phyloP scores from a whole-genome alignment of 2,113 vertebrate species.

The Macquaria ambigua region DNA sequence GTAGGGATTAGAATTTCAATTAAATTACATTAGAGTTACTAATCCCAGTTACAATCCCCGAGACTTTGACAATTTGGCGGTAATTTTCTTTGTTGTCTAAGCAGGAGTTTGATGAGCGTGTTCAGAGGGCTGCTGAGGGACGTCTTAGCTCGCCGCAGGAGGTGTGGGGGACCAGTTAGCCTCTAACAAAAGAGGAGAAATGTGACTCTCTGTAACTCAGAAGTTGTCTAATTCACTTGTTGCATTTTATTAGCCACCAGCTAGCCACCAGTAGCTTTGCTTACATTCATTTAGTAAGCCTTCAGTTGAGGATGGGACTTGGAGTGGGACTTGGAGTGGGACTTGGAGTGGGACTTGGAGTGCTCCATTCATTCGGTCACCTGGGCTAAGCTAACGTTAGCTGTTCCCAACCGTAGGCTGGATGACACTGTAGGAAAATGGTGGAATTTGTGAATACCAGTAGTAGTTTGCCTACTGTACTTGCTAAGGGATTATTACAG shows the following conservation, averaged over 20 bases:
- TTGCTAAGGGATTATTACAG: not conserved
- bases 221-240: not conserved
- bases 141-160: not conserved
- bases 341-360: not conserved
- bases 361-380: not conserved
- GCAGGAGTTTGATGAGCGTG: not conserved
- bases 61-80: not conserved
- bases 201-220: not conserved
- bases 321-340: not conserved
- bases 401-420: not conserved
- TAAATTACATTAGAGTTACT: not conserved
- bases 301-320: not conserved
- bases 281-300: not conserved
- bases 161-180: no score
- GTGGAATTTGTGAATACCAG: not conserved
- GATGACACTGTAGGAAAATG: not conserved
- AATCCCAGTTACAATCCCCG: not conserved
- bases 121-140: not conserved
- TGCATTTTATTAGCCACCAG: not conserved
- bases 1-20: not conserved
- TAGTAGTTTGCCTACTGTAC: not conserved
- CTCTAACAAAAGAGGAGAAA: not conserved
- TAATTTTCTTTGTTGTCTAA: not conserved
- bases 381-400: not conserved
- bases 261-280: not conserved